phyloP scores from a whole-genome alignment of 2,888 invertebrate species.

The Pyrocoelia pectoralis region DNA sequence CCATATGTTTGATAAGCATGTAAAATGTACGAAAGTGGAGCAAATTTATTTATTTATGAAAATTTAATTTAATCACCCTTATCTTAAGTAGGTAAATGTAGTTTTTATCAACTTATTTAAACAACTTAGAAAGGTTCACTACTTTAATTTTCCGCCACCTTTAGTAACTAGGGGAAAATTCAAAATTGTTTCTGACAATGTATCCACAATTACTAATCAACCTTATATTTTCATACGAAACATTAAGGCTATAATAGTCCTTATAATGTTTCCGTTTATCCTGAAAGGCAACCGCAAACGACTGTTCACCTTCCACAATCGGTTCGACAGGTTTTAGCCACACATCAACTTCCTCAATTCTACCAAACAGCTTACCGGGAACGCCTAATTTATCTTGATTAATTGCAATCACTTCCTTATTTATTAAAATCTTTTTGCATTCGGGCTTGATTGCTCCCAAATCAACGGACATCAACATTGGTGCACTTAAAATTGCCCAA shows the following conservation, averaged over 20 bases:
- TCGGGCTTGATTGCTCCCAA: conserved; percentile 66
- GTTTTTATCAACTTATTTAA: too few relatives aligned
- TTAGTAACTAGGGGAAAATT: too few relatives aligned
- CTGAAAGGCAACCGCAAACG: conserved; percentile 67
- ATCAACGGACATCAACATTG: conserved; percentile 76
- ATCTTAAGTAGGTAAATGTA: too few relatives aligned
- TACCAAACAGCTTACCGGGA: conserved; percentile 63
- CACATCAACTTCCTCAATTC: conserved; percentile 59
- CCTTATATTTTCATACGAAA: conserved; percentile 67
- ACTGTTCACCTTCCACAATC: conserved; percentile 57
- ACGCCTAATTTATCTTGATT: conserved; percentile 74
- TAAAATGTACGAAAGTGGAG: conserved; percentile 75
- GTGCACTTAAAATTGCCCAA: conserved; percentile 77
- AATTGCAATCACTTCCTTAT: conserved; percentile 69
- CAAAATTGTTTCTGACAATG: too few relatives aligned
- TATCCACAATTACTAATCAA: too few relatives aligned
- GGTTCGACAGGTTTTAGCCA: conserved; percentile 67
- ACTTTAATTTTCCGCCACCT: too few relatives aligned
- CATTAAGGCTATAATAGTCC: too few relatives aligned
- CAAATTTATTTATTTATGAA: too few relatives aligned
- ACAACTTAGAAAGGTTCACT: too few relatives aligned
- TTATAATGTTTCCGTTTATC: conserved; percentile 55
- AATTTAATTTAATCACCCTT: too few relatives aligned
- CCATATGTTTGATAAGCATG: conserved; percentile 67
- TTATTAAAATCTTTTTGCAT: conserved; percentile 69